Conservation (phyloP, 37 sponge, comb jelly and placozoan genomes). For the Oopsacas minuta region DNA sequence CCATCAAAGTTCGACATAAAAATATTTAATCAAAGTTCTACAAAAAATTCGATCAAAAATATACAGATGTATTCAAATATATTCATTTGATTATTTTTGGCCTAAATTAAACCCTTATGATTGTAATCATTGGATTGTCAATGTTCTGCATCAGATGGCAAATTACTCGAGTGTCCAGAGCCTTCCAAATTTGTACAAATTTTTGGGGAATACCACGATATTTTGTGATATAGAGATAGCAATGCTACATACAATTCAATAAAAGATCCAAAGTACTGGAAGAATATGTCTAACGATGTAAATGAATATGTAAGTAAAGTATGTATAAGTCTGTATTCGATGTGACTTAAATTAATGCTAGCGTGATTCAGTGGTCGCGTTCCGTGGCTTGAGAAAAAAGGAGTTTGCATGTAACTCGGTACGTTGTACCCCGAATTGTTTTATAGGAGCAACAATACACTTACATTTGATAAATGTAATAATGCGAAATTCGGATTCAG, state of each 20-base stretch:
- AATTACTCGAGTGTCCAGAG: constrained; percentile 9
- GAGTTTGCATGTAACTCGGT: no score
- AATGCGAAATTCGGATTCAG: no score
- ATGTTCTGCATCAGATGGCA: not conserved
- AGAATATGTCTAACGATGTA: not conserved
- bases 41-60: no score
- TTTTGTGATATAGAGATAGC: not conserved
- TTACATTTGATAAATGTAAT: no score
- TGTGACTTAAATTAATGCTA: not conserved
- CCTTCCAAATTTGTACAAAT: not conserved
- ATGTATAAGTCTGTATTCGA: not conserved
- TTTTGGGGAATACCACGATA: not conserved
- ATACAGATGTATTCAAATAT: no score
- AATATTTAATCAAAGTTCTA: no score
- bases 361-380: not conserved
- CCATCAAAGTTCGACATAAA: no score
- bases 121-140: no score
- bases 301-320: not conserved
- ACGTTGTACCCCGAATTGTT: no score
- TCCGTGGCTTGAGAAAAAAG: not conserved
- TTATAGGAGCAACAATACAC: not conserved
- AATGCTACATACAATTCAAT: not conserved
- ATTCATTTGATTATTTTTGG: no score
- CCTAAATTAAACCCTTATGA: no score
- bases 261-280: not conserved